Evolutionary conservation across 2,113 vertebrate species (phyloP), one percentile per base, ranked within the genome.

Genomic region (Chunga burmeisteri): DNA sequence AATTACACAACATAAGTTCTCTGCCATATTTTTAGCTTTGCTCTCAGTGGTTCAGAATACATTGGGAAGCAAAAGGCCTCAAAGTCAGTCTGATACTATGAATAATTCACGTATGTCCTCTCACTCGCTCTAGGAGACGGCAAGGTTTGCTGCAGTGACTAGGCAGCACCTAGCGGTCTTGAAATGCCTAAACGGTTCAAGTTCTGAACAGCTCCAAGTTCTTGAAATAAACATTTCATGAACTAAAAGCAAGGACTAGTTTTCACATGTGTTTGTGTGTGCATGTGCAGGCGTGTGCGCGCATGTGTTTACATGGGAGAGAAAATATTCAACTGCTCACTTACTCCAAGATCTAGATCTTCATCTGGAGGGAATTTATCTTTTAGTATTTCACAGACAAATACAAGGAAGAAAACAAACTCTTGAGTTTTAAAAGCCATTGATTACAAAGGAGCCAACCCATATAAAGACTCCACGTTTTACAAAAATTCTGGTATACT

Each of bases 101-200:
- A 93, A 81, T 89, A 89, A 91, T 52, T 86, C 29, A 82, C 11
- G 0, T 19, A 74, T 49, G 66, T 81, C 30, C 14, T 63, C 38
- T 20, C 66, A 29, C 25, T 65, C 29, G 13, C 62, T 73, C 0
- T 14, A 38, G 61, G 42, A 68, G 19, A 42, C 6, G 26, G 20
- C 11, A 75, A 49, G 16, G 13, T 79, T 74, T 89, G 46, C 56
- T 81, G 44, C 44, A 85, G 90, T 82, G 66, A 94, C 89, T 4
- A 96, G 30, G 94, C 91, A 96, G 77, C 91, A 95, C 68, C 94
- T 96, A 95, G 94, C 94, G 96, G 95, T 74, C 80, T 77, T 77
- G 71, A 96, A 77, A 84, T 23, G 77, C 15, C 84, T 44, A 44
- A 86, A 27, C 68, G 65, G 30, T 78, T 83, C 32, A 67, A 25